Percentiles rank a stretch among this genome's conserved stretches.
Evolutionary conservation across 2,797 vertebrate genomes (phyloP).

Genomic region (Phataginus tricuspis): DNA sequence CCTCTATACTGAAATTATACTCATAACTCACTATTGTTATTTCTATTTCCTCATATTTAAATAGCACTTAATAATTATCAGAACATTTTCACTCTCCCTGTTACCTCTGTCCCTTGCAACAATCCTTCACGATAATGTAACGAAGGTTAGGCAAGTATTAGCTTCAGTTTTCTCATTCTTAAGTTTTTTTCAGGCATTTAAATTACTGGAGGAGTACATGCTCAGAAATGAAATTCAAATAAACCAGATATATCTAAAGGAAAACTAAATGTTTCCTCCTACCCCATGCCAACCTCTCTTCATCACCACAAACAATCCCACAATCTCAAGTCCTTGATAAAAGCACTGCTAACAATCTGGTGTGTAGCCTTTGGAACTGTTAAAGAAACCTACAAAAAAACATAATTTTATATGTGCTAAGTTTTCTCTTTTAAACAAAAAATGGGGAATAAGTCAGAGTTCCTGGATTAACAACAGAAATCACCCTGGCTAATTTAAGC

Average conservation of each 20-base stretch:
- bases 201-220: neutral
- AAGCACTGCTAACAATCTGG: neutral
- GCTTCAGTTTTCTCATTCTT: neutral
- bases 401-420: neutral
- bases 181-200: neutral
- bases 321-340: neutral
- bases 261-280: neutral
- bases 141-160: neutral
- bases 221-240: neutral
- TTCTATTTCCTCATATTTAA: neutral
- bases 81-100: neutral
- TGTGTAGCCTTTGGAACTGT: neutral
- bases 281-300: neutral
- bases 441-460: neutral
- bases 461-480: neutral
- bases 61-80: slow-evolving; percentile 18
- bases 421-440: slow-evolving; percentile 10
- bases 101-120: neutral
- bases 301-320: neutral
- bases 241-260: neutral
- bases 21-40: neutral
- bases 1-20: slow-evolving; percentile 16
- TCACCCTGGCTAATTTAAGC: neutral
- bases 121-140: neutral
- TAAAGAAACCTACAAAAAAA: neutral